Percentiles rank a stretch among this genome's conserved stretches.
Conservation (phyloP, 2,888 invertebrate genomes). For the Stenoptilia bipunctidactyla region DNA sequence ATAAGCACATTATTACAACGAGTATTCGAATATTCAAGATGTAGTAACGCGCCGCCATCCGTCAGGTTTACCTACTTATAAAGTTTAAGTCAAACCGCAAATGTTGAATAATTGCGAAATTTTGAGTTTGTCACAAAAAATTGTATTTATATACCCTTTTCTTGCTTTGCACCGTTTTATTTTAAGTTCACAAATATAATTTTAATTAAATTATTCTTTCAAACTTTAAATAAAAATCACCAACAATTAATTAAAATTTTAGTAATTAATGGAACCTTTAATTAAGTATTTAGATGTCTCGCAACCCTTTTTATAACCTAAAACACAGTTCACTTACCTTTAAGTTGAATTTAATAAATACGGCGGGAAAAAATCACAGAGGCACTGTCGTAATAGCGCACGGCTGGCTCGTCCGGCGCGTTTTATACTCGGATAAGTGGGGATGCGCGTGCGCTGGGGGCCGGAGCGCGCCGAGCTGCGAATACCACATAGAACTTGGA, state of each 20-base stretch:
- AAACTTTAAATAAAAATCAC: too few relatives aligned
- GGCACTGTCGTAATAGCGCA: conserved; percentile 69
- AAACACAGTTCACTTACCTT: conserved; percentile 53
- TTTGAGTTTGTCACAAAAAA: too few relatives aligned
- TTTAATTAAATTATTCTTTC: too few relatives aligned
- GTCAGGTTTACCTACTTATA: too few relatives aligned
- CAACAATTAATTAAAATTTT: neutral
- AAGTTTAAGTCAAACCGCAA: too few relatives aligned
- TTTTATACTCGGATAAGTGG: conserved; percentile 63
- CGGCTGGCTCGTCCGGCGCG: conserved; percentile 55
- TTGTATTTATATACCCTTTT: too few relatives aligned
- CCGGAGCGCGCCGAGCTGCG: conserved; percentile 24
- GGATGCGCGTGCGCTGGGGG: conserved; percentile 51
- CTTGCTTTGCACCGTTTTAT: too few relatives aligned
- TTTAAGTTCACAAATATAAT: too few relatives aligned
- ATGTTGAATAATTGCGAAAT: too few relatives aligned
- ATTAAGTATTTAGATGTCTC: too few relatives aligned
- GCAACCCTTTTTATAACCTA: conserved; percentile 18
- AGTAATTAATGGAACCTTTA: too few relatives aligned
- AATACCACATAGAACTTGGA: conserved; percentile 9
- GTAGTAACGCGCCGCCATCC: too few relatives aligned
- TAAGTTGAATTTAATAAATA: conserved; percentile 43
- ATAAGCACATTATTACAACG: conserved; percentile 2
- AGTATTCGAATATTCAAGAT: conserved; percentile 2
- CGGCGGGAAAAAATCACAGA: conserved; percentile 64